phyloP scores from a whole-genome alignment of 2,888 invertebrate genomes.

The Hemicrepidius hirtus region DNA sequence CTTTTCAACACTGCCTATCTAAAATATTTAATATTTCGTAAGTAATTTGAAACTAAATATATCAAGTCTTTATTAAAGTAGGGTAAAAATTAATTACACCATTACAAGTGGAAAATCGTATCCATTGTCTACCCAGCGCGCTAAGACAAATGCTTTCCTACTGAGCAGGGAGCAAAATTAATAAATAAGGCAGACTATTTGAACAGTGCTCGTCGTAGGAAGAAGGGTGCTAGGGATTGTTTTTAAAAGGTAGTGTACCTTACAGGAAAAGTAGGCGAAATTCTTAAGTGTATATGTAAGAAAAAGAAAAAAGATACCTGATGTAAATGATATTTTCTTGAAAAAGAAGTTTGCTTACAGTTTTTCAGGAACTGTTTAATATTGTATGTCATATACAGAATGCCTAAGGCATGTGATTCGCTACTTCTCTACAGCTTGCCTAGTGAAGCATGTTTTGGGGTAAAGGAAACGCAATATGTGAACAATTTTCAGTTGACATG shows the following conservation, averaged over 20 bases:
- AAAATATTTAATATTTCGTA: constrained; percentile 19
- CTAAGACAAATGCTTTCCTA: constrained; percentile 61
- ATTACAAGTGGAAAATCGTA: constrained; percentile 60
- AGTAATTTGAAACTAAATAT: constrained; percentile 34
- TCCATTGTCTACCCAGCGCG: constrained; percentile 64
- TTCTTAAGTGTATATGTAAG: constrained; percentile 1
- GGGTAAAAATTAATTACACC: constrained; percentile 64
- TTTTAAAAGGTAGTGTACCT: neutral
- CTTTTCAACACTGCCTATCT: too few relatives aligned
- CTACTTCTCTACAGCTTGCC: constrained; percentile 39
- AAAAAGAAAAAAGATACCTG: constrained; percentile 18
- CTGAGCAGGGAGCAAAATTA: constrained; percentile 55
- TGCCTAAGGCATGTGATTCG: constrained; percentile 48
- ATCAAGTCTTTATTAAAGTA: constrained; percentile 42
- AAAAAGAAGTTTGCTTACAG: constrained; percentile 37
- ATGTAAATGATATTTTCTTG: constrained; percentile 4
- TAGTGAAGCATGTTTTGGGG: constrained; percentile 32
- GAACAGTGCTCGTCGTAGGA: constrained; percentile 45
- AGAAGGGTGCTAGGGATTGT: constrained; percentile 31
- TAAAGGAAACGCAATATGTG: constrained; percentile 26
- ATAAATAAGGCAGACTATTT: constrained; percentile 57
- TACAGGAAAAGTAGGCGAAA: constrained; percentile 6
- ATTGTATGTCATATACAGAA: constrained; percentile 56
- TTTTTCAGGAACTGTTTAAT: constrained; percentile 54
- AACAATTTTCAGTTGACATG: constrained; percentile 22